Base-by-base conservation (phyloP, 37 sponge, comb jelly and placozoan species). In the Diacarnus erythraeanus region DNA sequence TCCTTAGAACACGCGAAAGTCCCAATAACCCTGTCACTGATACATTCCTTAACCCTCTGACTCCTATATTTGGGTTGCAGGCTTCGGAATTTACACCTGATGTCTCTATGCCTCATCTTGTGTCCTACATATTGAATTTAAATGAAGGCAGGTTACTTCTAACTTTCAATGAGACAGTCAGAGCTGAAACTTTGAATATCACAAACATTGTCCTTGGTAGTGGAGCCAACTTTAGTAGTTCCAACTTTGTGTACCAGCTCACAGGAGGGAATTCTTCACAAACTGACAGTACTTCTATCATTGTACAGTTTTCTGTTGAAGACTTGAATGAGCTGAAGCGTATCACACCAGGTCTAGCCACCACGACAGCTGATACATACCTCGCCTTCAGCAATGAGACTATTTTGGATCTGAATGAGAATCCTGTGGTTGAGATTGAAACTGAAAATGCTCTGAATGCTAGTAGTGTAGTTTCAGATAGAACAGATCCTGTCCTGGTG, bases 311-410 rank as follows among this genome's bases (percentile, higher is more conserved):
- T 35, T 75, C 86, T 29, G 69, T 88, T 66, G 76, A 64, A 33
- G 97, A 96, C 42, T 61, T 93, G 27, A 93, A 96, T 80, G 91
- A 90, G 42, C 81, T 96, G 29, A 96, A 96, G 71, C 30, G 97
- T 42, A 36, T 96, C 20, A 87, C 88, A 6, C 93, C 90, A 33
- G 84, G 84, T 0, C 59, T 96, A 22, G 90, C 88, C n/a, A 96
- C 97, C 34, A 57, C 72, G 0, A 21, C 3, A 35, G 42, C 12
- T 30, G 83, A 95, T 65, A 83, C 90, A 2, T 92, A 65, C 57
- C 38, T 95, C 35, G 89, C 93, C 0, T 92, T 92, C 77, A 66
- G 83, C 56, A 83, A 89, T 39, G 76, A 47, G 9, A 95, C 96
- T 22, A 20, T 95, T 26, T 2, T 76, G 34, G 96, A 95, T 38